Percentiles rank a stretch among this genome's conserved stretches.
phyloP scores from a whole-genome alignment of 2,113 vertebrate species.

The Psittacula cyanocephala region DNA sequence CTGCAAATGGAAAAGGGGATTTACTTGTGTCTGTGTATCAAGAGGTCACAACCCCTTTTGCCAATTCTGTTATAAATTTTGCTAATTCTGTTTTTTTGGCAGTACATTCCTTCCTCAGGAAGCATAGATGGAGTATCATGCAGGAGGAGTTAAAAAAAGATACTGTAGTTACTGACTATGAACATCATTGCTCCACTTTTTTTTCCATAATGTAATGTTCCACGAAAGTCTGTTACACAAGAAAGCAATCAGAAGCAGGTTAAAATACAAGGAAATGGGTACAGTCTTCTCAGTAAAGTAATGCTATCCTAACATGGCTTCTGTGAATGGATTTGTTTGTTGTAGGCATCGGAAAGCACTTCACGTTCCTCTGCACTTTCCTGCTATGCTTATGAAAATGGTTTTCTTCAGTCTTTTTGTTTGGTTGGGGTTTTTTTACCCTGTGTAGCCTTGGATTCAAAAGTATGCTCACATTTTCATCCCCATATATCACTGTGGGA shows the following conservation, averaged over 20 bases:
- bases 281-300: background rate
- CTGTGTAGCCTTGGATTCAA: background rate
- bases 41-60: background rate
- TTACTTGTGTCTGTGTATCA: background rate
- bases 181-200: background rate
- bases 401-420: background rate
- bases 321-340: background rate
- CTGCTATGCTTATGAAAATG: background rate
- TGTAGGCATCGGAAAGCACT: background rate
- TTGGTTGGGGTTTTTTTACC: background rate
- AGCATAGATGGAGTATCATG: accelerated
- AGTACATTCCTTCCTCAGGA: background rate
- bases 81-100: background rate
- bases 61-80: background rate
- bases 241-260: background rate
- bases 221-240: constrained; percentile 37
- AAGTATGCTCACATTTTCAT: background rate
- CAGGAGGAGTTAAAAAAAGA: background rate
- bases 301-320: background rate
- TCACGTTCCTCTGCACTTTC: background rate
- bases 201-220: constrained; percentile 8
- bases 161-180: background rate
- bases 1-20: background rate
- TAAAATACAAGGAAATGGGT: constrained; percentile 29
- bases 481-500: background rate